phyloP scores from a whole-genome alignment of 35 echinoderm and acorn worm genomes.

The Holothuria glaberrima region DNA sequence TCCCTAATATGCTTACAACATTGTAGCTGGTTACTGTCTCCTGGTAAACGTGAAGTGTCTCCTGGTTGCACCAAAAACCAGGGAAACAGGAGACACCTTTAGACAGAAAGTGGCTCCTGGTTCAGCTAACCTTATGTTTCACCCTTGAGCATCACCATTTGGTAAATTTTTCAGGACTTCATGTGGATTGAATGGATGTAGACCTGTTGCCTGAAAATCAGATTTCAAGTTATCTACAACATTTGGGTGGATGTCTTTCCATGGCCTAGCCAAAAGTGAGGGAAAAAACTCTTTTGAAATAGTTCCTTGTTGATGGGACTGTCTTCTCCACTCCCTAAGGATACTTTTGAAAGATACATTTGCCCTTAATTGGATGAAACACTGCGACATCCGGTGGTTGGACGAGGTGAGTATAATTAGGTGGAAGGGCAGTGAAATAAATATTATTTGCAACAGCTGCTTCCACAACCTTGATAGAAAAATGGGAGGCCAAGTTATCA shows the following conservation, averaged over 20 bases:
- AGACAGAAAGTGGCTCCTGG: too few relatives aligned
- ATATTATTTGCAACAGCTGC: constrained; percentile 31
- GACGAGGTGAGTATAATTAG: constrained; percentile 44
- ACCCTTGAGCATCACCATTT: too few relatives aligned
- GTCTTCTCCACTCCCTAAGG: neutral
- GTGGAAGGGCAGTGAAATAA: constrained; percentile 36
- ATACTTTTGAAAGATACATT: neutral
- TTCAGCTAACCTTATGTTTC: too few relatives aligned
- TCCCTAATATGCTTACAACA: too few relatives aligned
- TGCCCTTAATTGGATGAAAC: constrained; percentile 7
- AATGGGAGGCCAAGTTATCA: constrained; percentile 36
- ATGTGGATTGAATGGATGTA: neutral
- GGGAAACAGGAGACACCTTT: too few relatives aligned
- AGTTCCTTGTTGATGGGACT: constrained; percentile 1
- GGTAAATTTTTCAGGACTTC: neutral
- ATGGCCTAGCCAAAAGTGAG: neutral
- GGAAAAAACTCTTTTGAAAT: constrained; percentile 35
- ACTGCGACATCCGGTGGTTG: constrained; percentile 47
- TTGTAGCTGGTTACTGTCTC: too few relatives aligned
- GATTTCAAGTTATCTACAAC: neutral
- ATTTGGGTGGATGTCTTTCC: neutral
- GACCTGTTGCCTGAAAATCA: neutral
- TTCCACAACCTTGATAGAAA: constrained; percentile 44
- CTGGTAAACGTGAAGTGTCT: too few relatives aligned
- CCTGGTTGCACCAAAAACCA: too few relatives aligned